Evolutionary conservation across 2,113 vertebrate species (phyloP).

Genomic region (Ahaetulla prasina): DNA sequence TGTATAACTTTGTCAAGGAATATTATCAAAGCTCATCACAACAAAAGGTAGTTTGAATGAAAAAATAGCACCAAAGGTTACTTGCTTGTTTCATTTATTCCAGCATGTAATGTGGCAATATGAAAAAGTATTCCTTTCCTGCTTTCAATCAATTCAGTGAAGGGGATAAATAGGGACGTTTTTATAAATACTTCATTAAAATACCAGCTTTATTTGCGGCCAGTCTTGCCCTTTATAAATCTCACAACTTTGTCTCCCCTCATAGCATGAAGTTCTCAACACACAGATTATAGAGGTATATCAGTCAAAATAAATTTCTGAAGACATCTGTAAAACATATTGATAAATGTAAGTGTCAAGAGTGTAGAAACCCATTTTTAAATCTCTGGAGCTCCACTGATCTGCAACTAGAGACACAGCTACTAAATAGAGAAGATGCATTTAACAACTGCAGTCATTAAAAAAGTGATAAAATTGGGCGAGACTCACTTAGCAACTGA

Average conservation of each 20-base stretch:
- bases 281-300: background rate
- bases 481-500: background rate
- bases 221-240: background rate
- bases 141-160: background rate
- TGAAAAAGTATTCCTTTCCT: background rate
- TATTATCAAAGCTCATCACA: background rate
- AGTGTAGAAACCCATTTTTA: background rate
- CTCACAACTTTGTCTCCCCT: background rate
- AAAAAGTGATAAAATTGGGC: too few species aligned
- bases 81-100: background rate
- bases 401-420: background rate
- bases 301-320: background rate
- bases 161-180: background rate
- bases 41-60: background rate
- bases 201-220: background rate
- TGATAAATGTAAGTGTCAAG: background rate
- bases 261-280: background rate
- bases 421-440: background rate
- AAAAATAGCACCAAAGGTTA: background rate
- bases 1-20: background rate
- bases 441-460: background rate
- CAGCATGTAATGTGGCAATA: background rate
- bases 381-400: background rate
- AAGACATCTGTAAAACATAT: background rate
- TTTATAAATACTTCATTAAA: background rate